Percentiles rank a stretch among this genome's conserved stretches.
phyloP scores from a whole-genome alignment of 37 sponge, comb jelly and placozoan species.

The Agelas oroides region DNA sequence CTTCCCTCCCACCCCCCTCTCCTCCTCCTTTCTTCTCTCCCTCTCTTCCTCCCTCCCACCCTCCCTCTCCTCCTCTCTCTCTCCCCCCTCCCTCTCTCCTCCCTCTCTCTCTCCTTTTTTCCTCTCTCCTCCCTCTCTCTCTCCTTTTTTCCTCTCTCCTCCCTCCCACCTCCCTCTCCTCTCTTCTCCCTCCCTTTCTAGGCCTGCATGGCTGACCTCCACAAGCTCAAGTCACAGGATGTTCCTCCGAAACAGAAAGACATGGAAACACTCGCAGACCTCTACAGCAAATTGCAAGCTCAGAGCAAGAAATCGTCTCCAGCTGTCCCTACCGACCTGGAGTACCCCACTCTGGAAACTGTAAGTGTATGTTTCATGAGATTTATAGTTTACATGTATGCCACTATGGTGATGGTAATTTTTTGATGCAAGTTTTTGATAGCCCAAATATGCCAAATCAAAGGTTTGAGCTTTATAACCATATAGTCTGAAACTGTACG shows the following conservation, averaged over 20 bases:
- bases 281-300: slow-evolving; percentile 39
- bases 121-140: too few species aligned
- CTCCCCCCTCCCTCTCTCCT: too few species aligned
- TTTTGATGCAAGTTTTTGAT: too few species aligned
- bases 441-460: too few species aligned
- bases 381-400: too few species aligned
- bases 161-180: neutral
- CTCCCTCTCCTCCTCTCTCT: too few species aligned
- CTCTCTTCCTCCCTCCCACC: too few species aligned
- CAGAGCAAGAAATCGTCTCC: slow-evolving; percentile 20
- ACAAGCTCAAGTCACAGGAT: slow-evolving; percentile 52
- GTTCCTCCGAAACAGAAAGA: slow-evolving; percentile 62
- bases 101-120: too few species aligned
- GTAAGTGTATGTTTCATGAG: slow-evolving; percentile 15
- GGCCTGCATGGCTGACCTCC: slow-evolving; percentile 13
- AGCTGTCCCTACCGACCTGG: slow-evolving; percentile 24
- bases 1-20: neutral
- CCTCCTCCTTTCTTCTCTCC: too few species aligned
- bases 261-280: slow-evolving; percentile 55
- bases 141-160: neutral
- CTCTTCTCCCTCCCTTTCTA: neutral
- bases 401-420: too few species aligned
- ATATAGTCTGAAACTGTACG: too few species aligned
- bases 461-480: too few species aligned
- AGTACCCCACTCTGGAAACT: slow-evolving; percentile 15